These are phyloP conservation scores for Percopsis transmontana DNA, from an alignment of 2,113 vertebrate species.

Conservation along the genomic window DNA sequence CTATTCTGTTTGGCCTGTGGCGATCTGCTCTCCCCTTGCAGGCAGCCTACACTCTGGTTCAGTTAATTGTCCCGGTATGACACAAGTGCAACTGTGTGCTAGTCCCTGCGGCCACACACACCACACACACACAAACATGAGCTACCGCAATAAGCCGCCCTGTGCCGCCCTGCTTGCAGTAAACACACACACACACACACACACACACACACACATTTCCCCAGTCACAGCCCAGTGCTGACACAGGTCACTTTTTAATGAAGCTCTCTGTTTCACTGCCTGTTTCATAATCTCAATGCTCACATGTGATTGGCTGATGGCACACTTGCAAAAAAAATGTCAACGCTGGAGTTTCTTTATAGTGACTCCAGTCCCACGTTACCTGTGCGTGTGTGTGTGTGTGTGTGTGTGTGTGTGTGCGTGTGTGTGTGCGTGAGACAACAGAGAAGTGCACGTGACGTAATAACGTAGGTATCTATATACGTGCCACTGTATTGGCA, in stretches of 20 bases:
- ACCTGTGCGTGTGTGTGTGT: conserved; percentile 7
- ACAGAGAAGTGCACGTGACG: neutral
- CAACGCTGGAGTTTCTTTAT: conserved; percentile 63
- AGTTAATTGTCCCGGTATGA: conserved; percentile 74
- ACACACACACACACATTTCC: conserved; percentile 36
- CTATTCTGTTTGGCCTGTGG: conserved; percentile 44
- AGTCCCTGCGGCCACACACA: conserved; percentile 49
- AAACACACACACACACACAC: conserved; percentile 29
- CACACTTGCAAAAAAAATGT: conserved; percentile 60
- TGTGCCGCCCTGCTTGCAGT: neutral
- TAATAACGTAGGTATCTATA: too few relatives aligned
- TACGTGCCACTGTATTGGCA: too few relatives aligned
- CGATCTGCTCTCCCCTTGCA: conserved; percentile 51
- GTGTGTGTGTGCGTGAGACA: conserved; percentile 9
- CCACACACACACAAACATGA: conserved; percentile 11
- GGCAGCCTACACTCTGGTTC: conserved; percentile 58
- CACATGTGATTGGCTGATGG: conserved; percentile 67
- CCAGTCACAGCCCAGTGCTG: conserved; percentile 9
- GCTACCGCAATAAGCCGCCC: too few relatives aligned
- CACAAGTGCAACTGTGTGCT: conserved; percentile 47
- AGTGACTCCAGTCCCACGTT: conserved; percentile 40
- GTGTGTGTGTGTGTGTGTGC: conserved; percentile 9
- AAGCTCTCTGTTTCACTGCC: conserved; percentile 76
- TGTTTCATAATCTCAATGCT: conserved; percentile 70
- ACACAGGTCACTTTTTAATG: conserved; percentile 77